Evolutionary conservation across 1,140 invertebrate genomes (phyloP).

Genomic region (Elymnias hypermnestra): DNA sequence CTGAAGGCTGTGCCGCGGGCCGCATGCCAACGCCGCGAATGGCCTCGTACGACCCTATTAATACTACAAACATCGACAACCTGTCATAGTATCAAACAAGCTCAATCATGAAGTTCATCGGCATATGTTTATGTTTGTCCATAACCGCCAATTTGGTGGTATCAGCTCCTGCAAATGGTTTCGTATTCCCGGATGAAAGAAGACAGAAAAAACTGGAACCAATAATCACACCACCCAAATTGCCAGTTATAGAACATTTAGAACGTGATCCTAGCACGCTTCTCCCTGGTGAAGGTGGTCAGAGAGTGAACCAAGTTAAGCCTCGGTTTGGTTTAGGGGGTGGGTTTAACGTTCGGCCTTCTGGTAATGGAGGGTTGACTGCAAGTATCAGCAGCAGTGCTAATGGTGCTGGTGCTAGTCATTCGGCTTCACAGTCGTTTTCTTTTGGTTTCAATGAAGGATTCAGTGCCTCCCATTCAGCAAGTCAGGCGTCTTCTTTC

Average conservation of each 20-base stretch:
- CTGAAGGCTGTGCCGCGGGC: slow-evolving; percentile 71
- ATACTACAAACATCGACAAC: slow-evolving; percentile 56
- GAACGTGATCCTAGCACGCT: slow-evolving; percentile 63
- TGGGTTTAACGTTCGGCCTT: slow-evolving; percentile 51
- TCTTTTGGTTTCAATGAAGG: slow-evolving; percentile 66
- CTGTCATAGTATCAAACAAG: slow-evolving; percentile 45
- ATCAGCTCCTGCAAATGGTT: slow-evolving; percentile 45
- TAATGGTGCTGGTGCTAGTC: slow-evolving; percentile 46
- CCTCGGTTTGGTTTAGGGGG: slow-evolving; percentile 47
- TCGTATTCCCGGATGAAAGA: slow-evolving; percentile 55
- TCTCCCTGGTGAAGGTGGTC: slow-evolving; percentile 40
- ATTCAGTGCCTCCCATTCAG: slow-evolving; percentile 64
- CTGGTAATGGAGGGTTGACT: slow-evolving; percentile 48
- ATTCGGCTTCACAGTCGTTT: slow-evolving; percentile 63
- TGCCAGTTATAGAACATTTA: slow-evolving; percentile 62
- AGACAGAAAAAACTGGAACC: slow-evolving; percentile 52
- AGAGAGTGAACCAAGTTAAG: slow-evolving; percentile 29
- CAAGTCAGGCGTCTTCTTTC: slow-evolving; percentile 63
- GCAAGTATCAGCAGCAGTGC: slow-evolving; percentile 61
- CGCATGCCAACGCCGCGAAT: slow-evolving; percentile 64
- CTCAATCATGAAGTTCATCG: slow-evolving; percentile 54
- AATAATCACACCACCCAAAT: slow-evolving; percentile 60
- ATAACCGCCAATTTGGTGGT: slow-evolving; percentile 15
- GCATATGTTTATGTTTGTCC: slow-evolving; percentile 35
- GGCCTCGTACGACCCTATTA: slow-evolving; percentile 70